Conservation (phyloP, 1,140 invertebrate genomes). For the Macrobrachium nipponense region DNA sequence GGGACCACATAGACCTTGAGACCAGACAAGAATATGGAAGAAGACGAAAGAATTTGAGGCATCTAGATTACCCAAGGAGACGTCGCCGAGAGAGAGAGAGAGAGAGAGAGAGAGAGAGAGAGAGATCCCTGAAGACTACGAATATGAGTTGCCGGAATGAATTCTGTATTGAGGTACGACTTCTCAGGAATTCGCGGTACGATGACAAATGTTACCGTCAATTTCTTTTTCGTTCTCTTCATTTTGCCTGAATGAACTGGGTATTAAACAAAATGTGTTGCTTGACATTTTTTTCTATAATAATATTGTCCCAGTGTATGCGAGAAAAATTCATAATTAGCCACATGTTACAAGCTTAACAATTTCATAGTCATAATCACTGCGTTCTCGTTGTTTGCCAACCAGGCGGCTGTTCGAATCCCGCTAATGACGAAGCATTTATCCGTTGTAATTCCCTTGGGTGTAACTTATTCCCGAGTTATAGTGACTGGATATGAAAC, state of each 20-base stretch:
- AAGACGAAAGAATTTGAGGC: neutral
- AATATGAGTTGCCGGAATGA: constrained; percentile 18
- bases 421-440: neutral
- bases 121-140: neutral
- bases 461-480: neutral
- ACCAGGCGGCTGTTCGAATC: too few relatives aligned
- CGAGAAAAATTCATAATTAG: too few relatives aligned
- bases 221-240: too few relatives aligned
- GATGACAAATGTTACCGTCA: too few relatives aligned
- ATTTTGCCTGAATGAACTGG: too few relatives aligned
- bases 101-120: constrained; percentile 6
- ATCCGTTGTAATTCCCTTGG: neutral
- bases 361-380: too few relatives aligned
- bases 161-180: constrained; percentile 7
- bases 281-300: too few relatives aligned
- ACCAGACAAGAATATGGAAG: constrained; percentile 8
- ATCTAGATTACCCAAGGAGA: neutral
- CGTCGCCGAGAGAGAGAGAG: constrained; percentile 6
- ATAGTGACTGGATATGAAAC: neutral
- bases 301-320: too few relatives aligned
- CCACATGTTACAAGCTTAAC: too few relatives aligned
- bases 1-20: neutral
- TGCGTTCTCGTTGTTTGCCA: too few relatives aligned
- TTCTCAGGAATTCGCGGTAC: too few relatives aligned
- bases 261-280: too few relatives aligned